phyloP scores from a whole-genome alignment of 2,888 invertebrate species.

The Steinernema hermaphroditum region DNA sequence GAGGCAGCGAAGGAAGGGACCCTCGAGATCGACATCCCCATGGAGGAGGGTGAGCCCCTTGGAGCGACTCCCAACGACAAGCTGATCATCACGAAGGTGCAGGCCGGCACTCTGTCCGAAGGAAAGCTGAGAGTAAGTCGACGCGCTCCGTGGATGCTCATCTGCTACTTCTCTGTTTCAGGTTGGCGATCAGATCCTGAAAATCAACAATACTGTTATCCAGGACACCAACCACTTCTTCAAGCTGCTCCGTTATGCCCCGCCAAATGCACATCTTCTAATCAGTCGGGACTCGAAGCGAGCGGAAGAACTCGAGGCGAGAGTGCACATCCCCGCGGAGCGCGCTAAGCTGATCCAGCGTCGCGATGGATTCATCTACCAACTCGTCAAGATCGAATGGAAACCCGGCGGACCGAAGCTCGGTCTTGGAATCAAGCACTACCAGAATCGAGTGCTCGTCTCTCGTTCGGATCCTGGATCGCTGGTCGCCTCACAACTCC shows the following conservation, averaged over 20 bases:
- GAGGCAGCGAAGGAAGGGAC: conserved; percentile 42
- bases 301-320: conserved; percentile 48
- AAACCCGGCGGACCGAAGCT: conserved; percentile 54
- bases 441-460: conserved; percentile 60
- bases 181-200: conserved; percentile 57
- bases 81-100: conserved; percentile 57
- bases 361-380: conserved; percentile 54
- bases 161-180: conserved; percentile 28
- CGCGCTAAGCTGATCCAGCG: conserved; percentile 55
- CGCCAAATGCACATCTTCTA: conserved; percentile 45
- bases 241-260: conserved; percentile 52
- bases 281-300: conserved; percentile 48
- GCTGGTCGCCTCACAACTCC: conserved; percentile 44
- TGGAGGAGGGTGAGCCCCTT: conserved; percentile 62
- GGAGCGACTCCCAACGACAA: conserved; percentile 62
- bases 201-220: conserved; percentile 48
- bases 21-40: conserved; percentile 50
- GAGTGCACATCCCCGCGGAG: conserved; percentile 55
- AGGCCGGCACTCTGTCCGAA: conserved; percentile 55
- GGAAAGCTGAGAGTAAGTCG: conserved; percentile 53
- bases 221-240: conserved; percentile 54
- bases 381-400: conserved; percentile 47
- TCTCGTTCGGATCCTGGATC: conserved; percentile 51
- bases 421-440: conserved; percentile 60
- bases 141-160: not conserved